Percentiles rank a stretch among this genome's conserved stretches.
These are phyloP conservation scores for Homarus gammarus DNA, from an alignment of 2,888 invertebrate genomes.

Conservation along the genomic window DNA sequence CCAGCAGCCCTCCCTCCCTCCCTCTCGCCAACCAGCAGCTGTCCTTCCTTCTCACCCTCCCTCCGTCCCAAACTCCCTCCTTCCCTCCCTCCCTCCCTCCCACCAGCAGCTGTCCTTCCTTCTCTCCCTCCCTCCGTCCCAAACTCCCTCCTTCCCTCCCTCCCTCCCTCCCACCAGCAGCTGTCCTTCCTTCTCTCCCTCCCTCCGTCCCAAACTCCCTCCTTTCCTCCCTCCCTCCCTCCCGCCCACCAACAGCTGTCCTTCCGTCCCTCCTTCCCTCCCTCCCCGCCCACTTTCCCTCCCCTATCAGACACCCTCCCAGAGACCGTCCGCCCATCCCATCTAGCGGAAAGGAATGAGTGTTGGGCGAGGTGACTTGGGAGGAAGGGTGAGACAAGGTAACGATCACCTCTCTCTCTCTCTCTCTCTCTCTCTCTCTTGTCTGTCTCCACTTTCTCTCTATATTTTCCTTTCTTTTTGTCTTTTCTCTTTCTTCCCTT, in stretches of 20 bases:
- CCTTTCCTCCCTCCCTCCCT: neutral
- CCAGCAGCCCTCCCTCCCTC: neutral
- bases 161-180: conserved; percentile 37
- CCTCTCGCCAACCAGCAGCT: neutral
- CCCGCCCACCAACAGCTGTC: neutral
- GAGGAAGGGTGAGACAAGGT: too few relatives aligned
- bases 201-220: too few relatives aligned
- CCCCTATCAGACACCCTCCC: too few relatives aligned
- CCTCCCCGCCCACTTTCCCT: neutral
- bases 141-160: conserved; percentile 2
- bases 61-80: neutral
- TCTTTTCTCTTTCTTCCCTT: too few relatives aligned
- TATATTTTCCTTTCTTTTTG: too few relatives aligned
- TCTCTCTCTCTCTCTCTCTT: too few relatives aligned
- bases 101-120: neutral
- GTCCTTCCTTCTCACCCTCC: neutral
- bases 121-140: neutral
- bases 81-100: neutral
- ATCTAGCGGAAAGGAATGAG: too few relatives aligned
- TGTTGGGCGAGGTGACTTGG: too few relatives aligned
- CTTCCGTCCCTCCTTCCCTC: neutral
- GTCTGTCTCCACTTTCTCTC: too few relatives aligned
- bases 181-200: too few relatives aligned
- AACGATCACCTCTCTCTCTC: too few relatives aligned
- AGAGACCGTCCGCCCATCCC: too few relatives aligned